Percentiles rank a stretch among this genome's conserved stretches.
These are phyloP conservation scores for Nomia melanderi DNA, from an alignment of 1,140 invertebrate genomes.

Conservation along the genomic window DNA sequence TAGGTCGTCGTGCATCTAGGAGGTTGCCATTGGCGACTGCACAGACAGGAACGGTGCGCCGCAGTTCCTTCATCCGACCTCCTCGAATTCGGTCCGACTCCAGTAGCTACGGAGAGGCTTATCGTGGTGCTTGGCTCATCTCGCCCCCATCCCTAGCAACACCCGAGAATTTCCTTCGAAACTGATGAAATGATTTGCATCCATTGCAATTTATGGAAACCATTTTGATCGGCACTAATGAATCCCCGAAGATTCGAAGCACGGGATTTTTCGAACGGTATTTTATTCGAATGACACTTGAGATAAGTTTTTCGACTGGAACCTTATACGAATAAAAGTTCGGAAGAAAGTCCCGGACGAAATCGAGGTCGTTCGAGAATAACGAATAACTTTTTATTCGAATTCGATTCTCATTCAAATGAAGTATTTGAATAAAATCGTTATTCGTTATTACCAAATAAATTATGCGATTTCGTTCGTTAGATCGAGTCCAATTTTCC, in stretches of 20 bases:
- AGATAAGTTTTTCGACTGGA: background rate
- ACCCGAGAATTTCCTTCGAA: slow-evolving; percentile 46
- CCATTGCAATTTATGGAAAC: slow-evolving; percentile 3
- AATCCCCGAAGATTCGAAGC: background rate
- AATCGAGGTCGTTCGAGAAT: too few species aligned
- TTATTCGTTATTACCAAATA: too few species aligned
- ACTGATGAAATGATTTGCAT: slow-evolving; percentile 7
- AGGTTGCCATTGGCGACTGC: slow-evolving; percentile 70
- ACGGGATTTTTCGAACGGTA: too few species aligned
- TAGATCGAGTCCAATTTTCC: too few species aligned
- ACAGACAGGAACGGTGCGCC: slow-evolving; percentile 47
- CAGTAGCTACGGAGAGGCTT: slow-evolving; percentile 16
- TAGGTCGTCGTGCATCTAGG: slow-evolving; percentile 60
- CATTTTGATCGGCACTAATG: background rate
- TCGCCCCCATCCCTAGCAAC: too few species aligned
- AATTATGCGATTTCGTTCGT: too few species aligned
- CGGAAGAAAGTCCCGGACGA: too few species aligned
- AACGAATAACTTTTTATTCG: too few species aligned
- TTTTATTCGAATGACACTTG: too few species aligned
- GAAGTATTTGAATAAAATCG: too few species aligned
- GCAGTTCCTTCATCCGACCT: slow-evolving; percentile 44
- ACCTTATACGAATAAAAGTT: too few species aligned
- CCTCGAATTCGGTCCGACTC: slow-evolving; percentile 33
- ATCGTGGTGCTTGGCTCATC: slow-evolving; percentile 32
- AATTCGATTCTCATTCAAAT: too few species aligned